These are phyloP conservation scores for Melanerpes aurifrons DNA, from an alignment of 2,113 vertebrate species.

Conservation along the genomic window DNA sequence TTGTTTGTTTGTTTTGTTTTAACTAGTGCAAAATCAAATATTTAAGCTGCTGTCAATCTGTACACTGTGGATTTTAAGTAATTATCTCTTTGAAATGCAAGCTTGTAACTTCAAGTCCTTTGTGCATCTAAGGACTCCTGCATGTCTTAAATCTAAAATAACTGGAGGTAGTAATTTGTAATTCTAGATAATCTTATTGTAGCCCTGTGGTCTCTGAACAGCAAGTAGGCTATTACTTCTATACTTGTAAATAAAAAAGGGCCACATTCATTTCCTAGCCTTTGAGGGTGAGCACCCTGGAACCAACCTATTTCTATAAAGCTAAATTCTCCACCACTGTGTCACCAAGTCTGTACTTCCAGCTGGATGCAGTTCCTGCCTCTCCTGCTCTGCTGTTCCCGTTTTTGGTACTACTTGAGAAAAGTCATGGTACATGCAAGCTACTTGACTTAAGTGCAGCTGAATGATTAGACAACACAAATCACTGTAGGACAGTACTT, in stretches of 20 bases:
- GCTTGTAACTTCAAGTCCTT: neutral
- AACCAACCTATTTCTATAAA: neutral
- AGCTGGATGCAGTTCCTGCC: neutral
- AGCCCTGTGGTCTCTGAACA: neutral
- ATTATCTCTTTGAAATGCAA: neutral
- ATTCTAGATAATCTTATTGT: neutral
- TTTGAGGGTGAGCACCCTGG: neutral
- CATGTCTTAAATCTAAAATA: neutral
- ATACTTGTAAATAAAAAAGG: neutral
- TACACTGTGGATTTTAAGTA: neutral
- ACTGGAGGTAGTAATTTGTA: neutral
- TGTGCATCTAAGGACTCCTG: neutral
- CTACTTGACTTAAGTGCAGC: neutral
- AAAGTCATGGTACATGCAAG: neutral
- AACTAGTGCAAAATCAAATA: neutral
- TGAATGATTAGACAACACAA: neutral
- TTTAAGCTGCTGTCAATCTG: neutral
- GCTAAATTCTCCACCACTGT: no score
- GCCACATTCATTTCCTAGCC: neutral
- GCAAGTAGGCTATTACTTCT: rapidly evolving
- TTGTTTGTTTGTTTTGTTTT: neutral
- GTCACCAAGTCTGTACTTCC: rapidly evolving
- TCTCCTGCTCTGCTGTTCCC: neutral
- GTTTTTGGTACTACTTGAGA: neutral
- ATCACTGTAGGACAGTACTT: neutral